These are phyloP conservation scores for Caenorhabditis panamensis DNA, from an alignment of 2,888 invertebrate genomes.

Conservation along the genomic window DNA sequence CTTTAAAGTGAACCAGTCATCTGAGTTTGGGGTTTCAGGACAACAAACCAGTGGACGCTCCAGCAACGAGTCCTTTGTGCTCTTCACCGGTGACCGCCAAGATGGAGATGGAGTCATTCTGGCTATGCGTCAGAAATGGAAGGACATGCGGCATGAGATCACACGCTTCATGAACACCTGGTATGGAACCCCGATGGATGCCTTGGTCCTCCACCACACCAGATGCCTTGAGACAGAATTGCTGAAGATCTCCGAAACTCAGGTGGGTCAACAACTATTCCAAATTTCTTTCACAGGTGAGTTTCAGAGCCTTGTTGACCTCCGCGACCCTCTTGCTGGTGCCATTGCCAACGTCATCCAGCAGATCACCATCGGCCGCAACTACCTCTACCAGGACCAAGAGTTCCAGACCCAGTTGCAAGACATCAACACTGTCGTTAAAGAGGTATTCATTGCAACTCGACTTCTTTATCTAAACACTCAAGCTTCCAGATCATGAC, in stretches of 20 bases:
- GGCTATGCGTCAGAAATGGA: constrained; percentile 73
- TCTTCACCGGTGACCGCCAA: constrained; percentile 73
- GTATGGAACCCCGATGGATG: constrained; percentile 61
- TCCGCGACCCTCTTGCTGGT: constrained; percentile 70
- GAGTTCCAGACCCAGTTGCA: constrained; percentile 68
- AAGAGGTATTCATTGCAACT: constrained; percentile 52
- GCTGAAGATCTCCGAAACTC: constrained; percentile 34
- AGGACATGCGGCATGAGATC: constrained; percentile 60
- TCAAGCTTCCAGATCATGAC: constrained; percentile 60
- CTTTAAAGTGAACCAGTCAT: not conserved
- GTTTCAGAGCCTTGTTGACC: constrained; percentile 64
- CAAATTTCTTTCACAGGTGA: not conserved
- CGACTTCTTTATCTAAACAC: not conserved
- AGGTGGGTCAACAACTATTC: constrained; percentile 14
- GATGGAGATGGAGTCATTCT: constrained; percentile 78
- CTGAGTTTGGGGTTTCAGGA: constrained; percentile 14
- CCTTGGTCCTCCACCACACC: constrained; percentile 59
- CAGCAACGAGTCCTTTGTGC: constrained; percentile 69
- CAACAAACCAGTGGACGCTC: constrained; percentile 69
- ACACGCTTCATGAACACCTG: constrained; percentile 45
- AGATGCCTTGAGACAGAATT: constrained; percentile 42
- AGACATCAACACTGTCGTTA: constrained; percentile 63
- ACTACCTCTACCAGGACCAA: constrained; percentile 71
- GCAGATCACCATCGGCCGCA: constrained; percentile 78
- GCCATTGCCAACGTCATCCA: constrained; percentile 81